Percentiles rank a stretch among this genome's conserved stretches.
Evolutionary conservation across 2,888 invertebrate species (phyloP).

Genomic region (Steromphala cineraria): DNA sequence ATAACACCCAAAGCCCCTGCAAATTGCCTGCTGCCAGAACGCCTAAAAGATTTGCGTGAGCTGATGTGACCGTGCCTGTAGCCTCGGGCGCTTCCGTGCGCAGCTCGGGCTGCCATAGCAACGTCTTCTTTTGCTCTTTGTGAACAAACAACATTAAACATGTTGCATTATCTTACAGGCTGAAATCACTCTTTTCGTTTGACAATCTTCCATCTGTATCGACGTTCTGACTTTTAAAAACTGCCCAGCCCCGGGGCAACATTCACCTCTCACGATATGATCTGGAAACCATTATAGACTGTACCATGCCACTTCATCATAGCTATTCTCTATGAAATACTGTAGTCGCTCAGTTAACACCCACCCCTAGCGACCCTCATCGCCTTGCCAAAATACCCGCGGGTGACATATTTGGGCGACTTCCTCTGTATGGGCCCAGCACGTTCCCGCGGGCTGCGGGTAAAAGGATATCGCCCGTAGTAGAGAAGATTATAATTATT

Average conservation of each 20-base stretch:
- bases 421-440: not conserved
- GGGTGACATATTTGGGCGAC: not conserved
- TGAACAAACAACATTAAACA: slow-evolving; percentile 5
- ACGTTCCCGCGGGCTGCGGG: slow-evolving; percentile 13
- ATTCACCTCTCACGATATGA: not conserved
- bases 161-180: not conserved
- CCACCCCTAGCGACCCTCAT: not conserved
- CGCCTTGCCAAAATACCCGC: slow-evolving; percentile 6
- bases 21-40: slow-evolving; percentile 1
- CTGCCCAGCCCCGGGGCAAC: not conserved
- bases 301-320: no score
- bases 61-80: not conserved
- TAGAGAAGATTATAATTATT: slow-evolving; percentile 42
- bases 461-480: slow-evolving; percentile 29
- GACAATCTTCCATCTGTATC: not conserved
- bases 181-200: slow-evolving; percentile 1
- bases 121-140: slow-evolving; percentile 6
- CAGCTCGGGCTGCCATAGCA: slow-evolving; percentile 24
- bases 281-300: no score
- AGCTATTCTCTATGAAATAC: no score
- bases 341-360: no score
- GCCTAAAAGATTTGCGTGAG: not conserved
- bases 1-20: not conserved
- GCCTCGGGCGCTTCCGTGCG: slow-evolving; percentile 20
- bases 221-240: not conserved